Conservation (phyloP, 2,113 vertebrate genomes). For the Kryptolebias marmoratus region DNA sequence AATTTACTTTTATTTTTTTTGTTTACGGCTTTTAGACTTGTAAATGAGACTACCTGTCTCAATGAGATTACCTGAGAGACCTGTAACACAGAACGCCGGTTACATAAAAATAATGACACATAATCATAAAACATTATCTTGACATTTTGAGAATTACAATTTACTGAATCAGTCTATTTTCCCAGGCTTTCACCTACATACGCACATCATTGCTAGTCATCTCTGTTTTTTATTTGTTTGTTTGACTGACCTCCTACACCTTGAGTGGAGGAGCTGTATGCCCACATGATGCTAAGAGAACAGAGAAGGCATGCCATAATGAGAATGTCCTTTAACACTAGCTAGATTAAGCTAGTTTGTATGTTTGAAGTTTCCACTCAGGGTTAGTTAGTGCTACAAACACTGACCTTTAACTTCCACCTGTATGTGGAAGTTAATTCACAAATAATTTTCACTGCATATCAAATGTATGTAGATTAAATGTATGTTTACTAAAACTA, state of each 20-base stretch:
- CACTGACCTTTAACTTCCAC: too few relatives aligned
- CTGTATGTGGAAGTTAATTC: too few relatives aligned
- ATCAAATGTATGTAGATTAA: too few relatives aligned
- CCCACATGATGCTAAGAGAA: background rate
- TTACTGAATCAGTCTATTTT: slow-evolving; percentile 16
- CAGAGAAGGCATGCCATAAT: background rate
- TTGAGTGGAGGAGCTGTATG: background rate
- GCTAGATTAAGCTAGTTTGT: background rate
- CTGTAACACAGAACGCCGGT: too few relatives aligned
- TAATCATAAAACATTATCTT: too few relatives aligned
- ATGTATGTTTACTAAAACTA: too few relatives aligned
- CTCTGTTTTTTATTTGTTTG: background rate
- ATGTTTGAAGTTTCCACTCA: slow-evolving; percentile 1
- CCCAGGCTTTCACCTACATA: background rate
- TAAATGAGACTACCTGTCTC: too few relatives aligned
- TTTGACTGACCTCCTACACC: slow-evolving; percentile 2
- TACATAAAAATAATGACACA: too few relatives aligned
- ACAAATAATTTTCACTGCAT: too few relatives aligned
- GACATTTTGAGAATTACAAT: background rate
- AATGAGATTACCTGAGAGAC: too few relatives aligned
- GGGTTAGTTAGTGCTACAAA: background rate
- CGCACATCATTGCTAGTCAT: slow-evolving; percentile 3
- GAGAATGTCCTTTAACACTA: background rate
- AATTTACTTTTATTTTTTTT: too few relatives aligned
- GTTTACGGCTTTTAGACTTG: too few relatives aligned